Base-by-base conservation (phyloP, 1,140 invertebrate genomes). In the Chrysoperla carnea region DNA sequence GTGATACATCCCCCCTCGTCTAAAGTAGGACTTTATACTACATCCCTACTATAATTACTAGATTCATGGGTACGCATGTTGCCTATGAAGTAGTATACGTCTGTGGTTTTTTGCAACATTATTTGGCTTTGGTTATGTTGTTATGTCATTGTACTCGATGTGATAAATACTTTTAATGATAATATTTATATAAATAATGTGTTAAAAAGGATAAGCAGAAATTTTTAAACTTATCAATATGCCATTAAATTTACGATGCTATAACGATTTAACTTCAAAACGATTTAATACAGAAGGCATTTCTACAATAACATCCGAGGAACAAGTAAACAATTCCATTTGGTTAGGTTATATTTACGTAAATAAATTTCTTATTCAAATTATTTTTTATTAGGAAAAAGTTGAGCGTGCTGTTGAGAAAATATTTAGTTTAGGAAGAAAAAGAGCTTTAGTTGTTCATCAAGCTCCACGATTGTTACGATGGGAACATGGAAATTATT, bases 371-470 rank as follows among this genome's bases (percentile, higher is more conserved):
- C 39, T 37, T 43, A 37, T 43, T 35, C 29, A 27, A 6, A 14
- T 8, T 45, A 40, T 49, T 52, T 48, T 43, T 44, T 69, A 70
- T 41, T 53, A 84, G 81, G 52, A 69, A 48, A 67, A 73, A 52
- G 75, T 84, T 6, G 82, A 85, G 63, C 55, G 56, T 36, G 58
- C 63, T 14, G 67, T 85, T 36, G 61, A 78, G 41, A 69, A 74
- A 52, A 65, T 75, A 37, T 84, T 70, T 49, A 69, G 71, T 54
- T 55, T 68, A 15, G 76, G 75, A 56, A 65, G 71, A 46, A 67
- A 66, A 43, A 57, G 59, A 43, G 55, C 65, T 33, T 58, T 69
- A 12, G 53, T 71, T 15, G 69, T 78, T 44, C 66, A 66, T 28
- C 61, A 59, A 43, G 49, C 73, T 38, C 80, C 81, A 7, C 56